Evolutionary conservation across 2,888 invertebrate genomes (phyloP), one percentile per base, ranked within the genome.

Genomic region (Cataglyphis rosenhaueri): DNA sequence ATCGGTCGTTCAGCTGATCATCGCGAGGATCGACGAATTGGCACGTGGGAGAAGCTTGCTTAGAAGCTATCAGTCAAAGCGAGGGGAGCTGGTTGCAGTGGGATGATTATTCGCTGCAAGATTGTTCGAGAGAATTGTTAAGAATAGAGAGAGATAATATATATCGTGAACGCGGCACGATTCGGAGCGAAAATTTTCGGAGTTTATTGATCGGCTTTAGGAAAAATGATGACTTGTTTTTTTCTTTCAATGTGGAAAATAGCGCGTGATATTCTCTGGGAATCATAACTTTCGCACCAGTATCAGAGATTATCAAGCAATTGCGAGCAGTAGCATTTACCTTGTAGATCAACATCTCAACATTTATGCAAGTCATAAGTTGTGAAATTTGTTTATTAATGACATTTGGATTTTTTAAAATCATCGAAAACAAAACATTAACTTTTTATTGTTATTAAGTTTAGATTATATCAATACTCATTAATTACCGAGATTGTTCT

Each of bases 171-270:
- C 21, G 29, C 48, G 41, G 41, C 32, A 21, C 21, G n/a, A 35
- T n/a, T 79, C 21, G 35, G 12, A 25, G 73, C 73, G 18, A 57
- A 41, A 71, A 70, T 57, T 48, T 71, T 44, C 8, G 15, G 21
- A 12, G 32, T 59, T 15, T 59, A 79, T 79, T 44, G 57, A 78
- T 78, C 71, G 48, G 35, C 65, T 75, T 41, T 44, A 3, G 18
- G 59, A 71, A 71, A 79, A 79, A 59, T 76, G 55, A 70, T 70
- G 38, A 71, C 41, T 59, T 57, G 78, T 32, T 12, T 79, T 59
- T 79, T 15, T 18, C 48, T 71, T 59, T 57, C 71, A 38, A 29
- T 21, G 57, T 55, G 55, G 38, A 21, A 59, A 29, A 76, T 59
- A 78, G 44, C 78, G 71, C 44, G 73, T 12, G 1, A 32, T 32